These are phyloP conservation scores for Parasteatoda lunata DNA, from an alignment of 2,888 invertebrate species.

Conservation along the genomic window DNA sequence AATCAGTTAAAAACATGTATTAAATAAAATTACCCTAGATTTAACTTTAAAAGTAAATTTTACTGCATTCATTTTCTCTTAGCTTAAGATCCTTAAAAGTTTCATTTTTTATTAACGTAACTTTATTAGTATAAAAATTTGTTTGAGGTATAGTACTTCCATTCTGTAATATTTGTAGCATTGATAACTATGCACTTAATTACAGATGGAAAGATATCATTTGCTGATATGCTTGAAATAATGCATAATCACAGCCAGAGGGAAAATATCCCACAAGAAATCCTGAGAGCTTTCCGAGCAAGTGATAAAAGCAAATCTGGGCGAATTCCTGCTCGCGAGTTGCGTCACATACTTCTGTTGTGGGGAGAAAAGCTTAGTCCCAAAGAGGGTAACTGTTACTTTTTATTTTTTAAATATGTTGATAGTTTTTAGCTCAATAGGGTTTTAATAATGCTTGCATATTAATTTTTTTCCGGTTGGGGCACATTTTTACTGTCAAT, in stretches of 20 bases:
- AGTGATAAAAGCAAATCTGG: constrained; percentile 83
- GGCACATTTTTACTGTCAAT: too few species aligned
- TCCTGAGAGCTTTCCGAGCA: constrained; percentile 90
- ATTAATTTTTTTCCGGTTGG: not conserved
- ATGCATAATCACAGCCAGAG: constrained; percentile 89
- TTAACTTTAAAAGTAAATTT: too few species aligned
- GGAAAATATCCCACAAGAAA: constrained; percentile 89
- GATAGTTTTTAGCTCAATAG: not conserved
- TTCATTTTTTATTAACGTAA: too few species aligned
- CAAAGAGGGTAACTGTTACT: constrained; percentile 77
- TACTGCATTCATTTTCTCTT: too few species aligned
- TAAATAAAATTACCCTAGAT: too few species aligned
- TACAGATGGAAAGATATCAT: constrained; percentile 91
- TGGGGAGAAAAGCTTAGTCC: constrained; percentile 91
- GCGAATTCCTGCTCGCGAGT: constrained; percentile 85
- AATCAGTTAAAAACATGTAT: too few species aligned
- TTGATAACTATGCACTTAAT: constrained; percentile 58
- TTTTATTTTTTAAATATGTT: not conserved
- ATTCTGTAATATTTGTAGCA: constrained; percentile 32
- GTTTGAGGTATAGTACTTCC: not conserved
- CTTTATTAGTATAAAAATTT: too few species aligned
- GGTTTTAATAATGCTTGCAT: not conserved
- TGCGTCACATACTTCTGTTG: constrained; percentile 88
- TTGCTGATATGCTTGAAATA: constrained; percentile 95
- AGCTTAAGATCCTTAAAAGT: not conserved